These are phyloP conservation scores for Torymus auratus DNA, from an alignment of 2,888 invertebrate species.

Conservation along the genomic window DNA sequence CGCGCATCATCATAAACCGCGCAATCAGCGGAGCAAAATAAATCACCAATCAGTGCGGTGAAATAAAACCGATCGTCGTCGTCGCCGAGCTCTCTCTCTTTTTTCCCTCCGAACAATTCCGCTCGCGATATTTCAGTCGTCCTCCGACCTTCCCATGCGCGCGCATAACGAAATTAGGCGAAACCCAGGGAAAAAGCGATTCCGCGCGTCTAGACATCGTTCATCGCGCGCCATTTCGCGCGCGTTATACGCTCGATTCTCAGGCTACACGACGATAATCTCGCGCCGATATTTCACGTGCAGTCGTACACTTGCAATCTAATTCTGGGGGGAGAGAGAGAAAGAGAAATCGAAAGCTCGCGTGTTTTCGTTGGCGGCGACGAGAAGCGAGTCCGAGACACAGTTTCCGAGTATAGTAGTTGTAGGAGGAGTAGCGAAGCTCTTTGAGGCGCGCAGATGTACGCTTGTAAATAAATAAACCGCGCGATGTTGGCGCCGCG, in stretches of 20 bases:
- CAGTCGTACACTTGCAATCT: conserved; percentile 3
- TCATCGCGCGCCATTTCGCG: conserved; percentile 32
- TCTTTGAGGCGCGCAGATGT: too few species aligned
- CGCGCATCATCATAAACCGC: background rate
- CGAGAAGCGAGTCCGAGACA: too few species aligned
- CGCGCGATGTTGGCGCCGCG: background rate
- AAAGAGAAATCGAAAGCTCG: conserved; percentile 11
- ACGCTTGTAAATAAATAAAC: background rate
- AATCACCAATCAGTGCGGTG: conserved; percentile 2
- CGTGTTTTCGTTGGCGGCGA: conserved; percentile 17
- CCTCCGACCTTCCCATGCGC: too few species aligned
- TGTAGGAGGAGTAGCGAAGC: too few species aligned
- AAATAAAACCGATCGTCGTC: conserved; percentile 17
- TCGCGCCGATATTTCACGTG: background rate
- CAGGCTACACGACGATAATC: conserved; percentile 10
- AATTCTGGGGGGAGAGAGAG: conserved; percentile 3
- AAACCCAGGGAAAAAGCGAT: conserved; percentile 2
- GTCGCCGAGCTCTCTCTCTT: too few species aligned
- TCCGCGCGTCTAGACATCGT: conserved; percentile 25
- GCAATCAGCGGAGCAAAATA: background rate
- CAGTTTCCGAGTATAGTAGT: too few species aligned
- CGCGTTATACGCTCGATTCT: conserved; percentile 11
- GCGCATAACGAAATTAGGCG: conserved; percentile 20
- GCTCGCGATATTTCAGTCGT: conserved; percentile 15
- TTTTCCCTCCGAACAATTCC: background rate